A percentile compares a stretch with the other conserved stretches of the same genome.
phyloP scores from a whole-genome alignment of 2,797 vertebrate species.

The Clangula hyemalis region DNA sequence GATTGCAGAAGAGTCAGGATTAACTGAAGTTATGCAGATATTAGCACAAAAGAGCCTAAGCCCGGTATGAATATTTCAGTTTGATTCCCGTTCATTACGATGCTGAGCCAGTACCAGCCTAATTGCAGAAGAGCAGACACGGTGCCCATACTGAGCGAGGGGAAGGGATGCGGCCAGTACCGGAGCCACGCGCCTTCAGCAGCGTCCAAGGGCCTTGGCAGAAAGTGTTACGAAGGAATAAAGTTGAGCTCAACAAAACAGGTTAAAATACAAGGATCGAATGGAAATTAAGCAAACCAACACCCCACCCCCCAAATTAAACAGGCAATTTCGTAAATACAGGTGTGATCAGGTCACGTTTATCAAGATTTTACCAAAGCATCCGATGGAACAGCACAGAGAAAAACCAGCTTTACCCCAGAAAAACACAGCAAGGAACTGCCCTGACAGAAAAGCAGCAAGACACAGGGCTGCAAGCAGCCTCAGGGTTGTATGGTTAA shows the following conservation, averaged over 20 bases:
- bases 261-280: no score
- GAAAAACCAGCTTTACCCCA: neutral
- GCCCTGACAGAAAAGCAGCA: neutral
- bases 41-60: neutral
- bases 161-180: neutral
- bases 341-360: neutral
- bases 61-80: neutral
- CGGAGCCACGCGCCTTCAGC: neutral
- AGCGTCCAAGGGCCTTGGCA: neutral
- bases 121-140: neutral
- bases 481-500: neutral
- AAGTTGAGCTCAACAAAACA: neutral
- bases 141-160: no score
- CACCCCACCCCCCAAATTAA: no score
- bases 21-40: neutral
- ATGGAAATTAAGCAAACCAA: neutral
- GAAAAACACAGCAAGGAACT: neutral
- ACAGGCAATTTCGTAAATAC: neutral
- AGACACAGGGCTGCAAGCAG: neutral
- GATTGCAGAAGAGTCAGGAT: neutral
- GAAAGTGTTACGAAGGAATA: neutral
- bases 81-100: neutral
- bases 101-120: neutral
- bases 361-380: neutral
- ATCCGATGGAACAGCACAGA: fast-evolving